Conservation (phyloP, 1,140 invertebrate genomes). For the Drosophila novamexicana region DNA sequence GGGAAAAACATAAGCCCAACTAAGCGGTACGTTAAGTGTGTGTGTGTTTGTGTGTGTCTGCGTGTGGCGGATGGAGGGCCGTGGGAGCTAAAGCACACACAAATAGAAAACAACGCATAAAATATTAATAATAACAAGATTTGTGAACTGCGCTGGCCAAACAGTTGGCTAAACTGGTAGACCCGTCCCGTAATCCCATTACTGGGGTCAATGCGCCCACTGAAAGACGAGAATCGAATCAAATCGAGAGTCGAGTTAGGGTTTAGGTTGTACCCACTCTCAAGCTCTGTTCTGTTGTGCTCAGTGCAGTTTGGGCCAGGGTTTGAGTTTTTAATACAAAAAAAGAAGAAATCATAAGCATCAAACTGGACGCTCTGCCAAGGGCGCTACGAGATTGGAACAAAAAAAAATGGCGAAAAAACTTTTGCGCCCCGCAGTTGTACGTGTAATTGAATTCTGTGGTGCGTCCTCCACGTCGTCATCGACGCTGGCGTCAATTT, state of each 20-base stretch:
- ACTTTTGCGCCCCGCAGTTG: slow-evolving; percentile 45
- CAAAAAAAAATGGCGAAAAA: slow-evolving; percentile 13
- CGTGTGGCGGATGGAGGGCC: not conserved
- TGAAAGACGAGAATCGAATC: slow-evolving; percentile 33
- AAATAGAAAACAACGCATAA: slow-evolving; percentile 63
- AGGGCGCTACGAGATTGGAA: slow-evolving; percentile 21
- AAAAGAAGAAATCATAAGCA: slow-evolving; percentile 55
- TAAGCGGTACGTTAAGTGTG: slow-evolving; percentile 47
- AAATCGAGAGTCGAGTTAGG: slow-evolving; percentile 39
- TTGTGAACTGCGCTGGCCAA: slow-evolving; percentile 53
- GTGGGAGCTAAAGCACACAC: slow-evolving; percentile 3
- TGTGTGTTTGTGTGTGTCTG: slow-evolving; percentile 7
- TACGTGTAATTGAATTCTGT: slow-evolving; percentile 74
- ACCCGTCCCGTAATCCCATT: slow-evolving; percentile 60
- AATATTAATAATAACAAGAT: slow-evolving; percentile 75
- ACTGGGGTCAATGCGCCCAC: slow-evolving; percentile 63
- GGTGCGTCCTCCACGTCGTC: slow-evolving; percentile 47
- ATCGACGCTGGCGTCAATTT: slow-evolving; percentile 69
- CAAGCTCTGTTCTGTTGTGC: not conserved
- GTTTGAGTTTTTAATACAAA: slow-evolving; percentile 30
- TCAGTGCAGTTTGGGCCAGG: slow-evolving; percentile 4
- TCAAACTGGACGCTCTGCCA: slow-evolving; percentile 22
- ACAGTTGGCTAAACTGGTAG: slow-evolving; percentile 54
- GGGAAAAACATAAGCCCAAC: slow-evolving; percentile 41
- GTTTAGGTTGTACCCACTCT: slow-evolving; percentile 20